Evolutionary conservation across 1,140 invertebrate genomes (phyloP).

Genomic region (Melitaea cinxia): DNA sequence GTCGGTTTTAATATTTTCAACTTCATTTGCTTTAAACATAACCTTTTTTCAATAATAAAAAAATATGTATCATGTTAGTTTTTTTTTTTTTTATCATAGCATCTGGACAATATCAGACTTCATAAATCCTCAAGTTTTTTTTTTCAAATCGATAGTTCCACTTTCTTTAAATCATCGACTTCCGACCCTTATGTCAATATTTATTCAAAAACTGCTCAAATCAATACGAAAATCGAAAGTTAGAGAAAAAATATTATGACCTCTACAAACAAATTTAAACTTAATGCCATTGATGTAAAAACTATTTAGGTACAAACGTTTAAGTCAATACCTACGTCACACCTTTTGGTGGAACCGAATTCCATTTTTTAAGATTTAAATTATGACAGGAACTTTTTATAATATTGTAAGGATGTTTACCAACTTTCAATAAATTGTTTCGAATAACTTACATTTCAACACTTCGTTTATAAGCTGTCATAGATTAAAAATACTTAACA

Average conservation of each 20-base stretch:
- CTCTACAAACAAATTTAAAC: slow-evolving; percentile 6
- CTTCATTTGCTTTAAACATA: too few species aligned
- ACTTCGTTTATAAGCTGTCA: slow-evolving; percentile 50
- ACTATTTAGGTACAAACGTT: background rate
- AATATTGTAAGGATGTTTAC: slow-evolving; percentile 50
- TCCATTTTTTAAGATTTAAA: slow-evolving; percentile 5
- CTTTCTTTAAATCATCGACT: slow-evolving; percentile 40
- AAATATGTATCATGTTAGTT: too few species aligned
- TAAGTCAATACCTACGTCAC: slow-evolving; percentile 18
- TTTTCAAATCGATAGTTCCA: slow-evolving; percentile 37
- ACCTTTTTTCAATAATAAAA: too few species aligned
- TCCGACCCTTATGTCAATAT: slow-evolving; percentile 39
- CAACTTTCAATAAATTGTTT: slow-evolving; percentile 59
- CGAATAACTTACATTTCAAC: slow-evolving; percentile 64
- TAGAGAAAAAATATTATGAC: slow-evolving; percentile 5
- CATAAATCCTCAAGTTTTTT: slow-evolving; percentile 8
- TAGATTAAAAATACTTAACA: slow-evolving; percentile 43
- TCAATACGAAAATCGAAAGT: slow-evolving; percentile 38
- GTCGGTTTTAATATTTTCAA: too few species aligned
- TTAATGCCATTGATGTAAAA: background rate
- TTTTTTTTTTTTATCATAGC: too few species aligned
- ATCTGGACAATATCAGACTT: background rate
- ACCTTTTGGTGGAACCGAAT: slow-evolving; percentile 12
- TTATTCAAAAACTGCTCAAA: slow-evolving; percentile 17
- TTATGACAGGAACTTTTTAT: slow-evolving; percentile 19